These are phyloP conservation scores for Druon quercuslanigerum DNA, from an alignment of 1,140 invertebrate genomes.

Conservation along the genomic window DNA sequence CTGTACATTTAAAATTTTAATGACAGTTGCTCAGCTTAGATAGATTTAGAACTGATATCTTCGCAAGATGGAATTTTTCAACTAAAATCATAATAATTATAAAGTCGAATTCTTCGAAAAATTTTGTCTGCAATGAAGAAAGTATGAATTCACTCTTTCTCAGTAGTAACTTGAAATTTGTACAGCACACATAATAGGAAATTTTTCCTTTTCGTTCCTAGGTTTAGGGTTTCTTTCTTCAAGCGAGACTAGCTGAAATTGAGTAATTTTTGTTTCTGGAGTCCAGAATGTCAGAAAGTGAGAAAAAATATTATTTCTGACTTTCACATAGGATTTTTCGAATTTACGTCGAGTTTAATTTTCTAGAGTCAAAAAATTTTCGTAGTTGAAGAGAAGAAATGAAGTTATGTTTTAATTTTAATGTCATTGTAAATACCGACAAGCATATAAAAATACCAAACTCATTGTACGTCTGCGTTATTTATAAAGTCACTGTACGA, in stretches of 20 bases:
- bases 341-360: not conserved
- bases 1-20: conserved; percentile 12
- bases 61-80: not conserved
- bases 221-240: conserved; percentile 5
- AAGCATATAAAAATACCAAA: conserved; percentile 48
- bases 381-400: not conserved
- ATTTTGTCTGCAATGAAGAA: not conserved
- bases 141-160: not conserved
- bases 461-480: conserved; percentile 51
- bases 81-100: not conserved
- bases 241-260: conserved; percentile 25
- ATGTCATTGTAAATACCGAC: conserved; percentile 45
- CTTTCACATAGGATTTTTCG: not conserved
- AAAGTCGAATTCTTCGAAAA: not conserved
- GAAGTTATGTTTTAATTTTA: not conserved
- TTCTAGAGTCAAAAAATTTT: not conserved
- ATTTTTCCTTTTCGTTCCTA: not conserved
- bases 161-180: conserved; percentile 18
- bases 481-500: conserved; percentile 50
- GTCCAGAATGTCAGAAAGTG: not conserved
- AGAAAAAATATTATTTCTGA: not conserved
- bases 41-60: conserved; percentile 3
- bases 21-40: not conserved
- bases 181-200: conserved; percentile 6
- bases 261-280: not conserved